Evolutionary conservation across 2,797 vertebrate species (phyloP).

Genomic region (Ispidina lecontei): DNA sequence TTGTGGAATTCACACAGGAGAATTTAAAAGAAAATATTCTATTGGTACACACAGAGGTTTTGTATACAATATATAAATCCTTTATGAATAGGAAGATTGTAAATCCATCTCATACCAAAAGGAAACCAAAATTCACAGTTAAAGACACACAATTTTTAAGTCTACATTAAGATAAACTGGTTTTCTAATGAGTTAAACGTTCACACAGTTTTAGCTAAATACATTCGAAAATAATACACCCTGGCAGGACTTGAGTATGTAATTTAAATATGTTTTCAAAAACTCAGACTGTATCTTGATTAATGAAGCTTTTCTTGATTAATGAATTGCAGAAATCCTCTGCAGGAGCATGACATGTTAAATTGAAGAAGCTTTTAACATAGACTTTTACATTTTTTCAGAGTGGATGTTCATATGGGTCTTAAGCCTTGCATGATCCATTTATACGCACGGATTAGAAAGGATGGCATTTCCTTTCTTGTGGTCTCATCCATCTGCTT

Average conservation of each 20-base stretch:
- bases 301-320: conserved; percentile 49
- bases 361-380: conserved; percentile 69
- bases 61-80: not conserved
- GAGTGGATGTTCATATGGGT: conserved; percentile 54
- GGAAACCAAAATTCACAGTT: not conserved
- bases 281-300: conserved; percentile 24
- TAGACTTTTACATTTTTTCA: conserved; percentile 50
- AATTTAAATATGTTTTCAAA: conserved; percentile 34
- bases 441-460: conserved; percentile 59
- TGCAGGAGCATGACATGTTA: not conserved
- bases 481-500: not conserved
- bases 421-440: conserved; percentile 66
- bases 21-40: conserved; percentile 11
- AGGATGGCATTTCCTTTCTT: not conserved
- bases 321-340: conserved; percentile 11
- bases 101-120: conserved; percentile 15
- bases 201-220: not conserved
- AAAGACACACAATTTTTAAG: not conserved
- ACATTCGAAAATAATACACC: not conserved
- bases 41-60: not conserved
- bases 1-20: conserved; percentile 36
- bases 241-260: not conserved
- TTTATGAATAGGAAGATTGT: not conserved
- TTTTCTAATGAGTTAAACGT: not conserved
- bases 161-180: not conserved